These are phyloP conservation scores for Falco novaeseelandiae DNA, from an alignment of 2,797 vertebrate species.

Conservation along the genomic window DNA sequence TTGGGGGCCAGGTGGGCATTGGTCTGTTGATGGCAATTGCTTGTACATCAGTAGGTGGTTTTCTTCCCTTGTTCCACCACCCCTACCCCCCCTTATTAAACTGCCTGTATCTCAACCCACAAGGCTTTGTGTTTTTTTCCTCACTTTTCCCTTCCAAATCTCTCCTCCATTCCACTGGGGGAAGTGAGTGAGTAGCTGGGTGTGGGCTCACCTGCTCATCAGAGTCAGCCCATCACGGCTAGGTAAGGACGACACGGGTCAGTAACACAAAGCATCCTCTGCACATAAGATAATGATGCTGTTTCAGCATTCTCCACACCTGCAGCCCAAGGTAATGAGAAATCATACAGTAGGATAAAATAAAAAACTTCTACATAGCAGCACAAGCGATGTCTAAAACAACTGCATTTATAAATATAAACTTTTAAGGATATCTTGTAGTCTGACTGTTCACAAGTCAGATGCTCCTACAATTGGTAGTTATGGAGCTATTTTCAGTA, in stretches of 20 bases:
- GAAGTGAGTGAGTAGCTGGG: neutral
- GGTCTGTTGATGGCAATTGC: neutral
- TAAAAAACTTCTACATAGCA: neutral
- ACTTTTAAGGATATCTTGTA: neutral
- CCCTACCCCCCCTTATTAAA: too few relatives aligned
- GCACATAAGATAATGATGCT: neutral
- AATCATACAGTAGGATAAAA: neutral
- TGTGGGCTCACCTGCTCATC: neutral
- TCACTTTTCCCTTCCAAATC: neutral
- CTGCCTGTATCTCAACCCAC: neutral
- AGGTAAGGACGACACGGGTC: accelerated
- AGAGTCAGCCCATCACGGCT: neutral
- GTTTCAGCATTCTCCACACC: neutral
- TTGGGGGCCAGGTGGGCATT: neutral
- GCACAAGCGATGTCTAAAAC: neutral
- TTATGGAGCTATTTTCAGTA: neutral
- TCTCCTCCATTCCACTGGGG: neutral
- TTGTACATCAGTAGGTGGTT: neutral
- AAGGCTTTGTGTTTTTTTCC: neutral
- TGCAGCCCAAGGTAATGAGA: neutral
- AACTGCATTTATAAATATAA: neutral
- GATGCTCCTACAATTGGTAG: neutral
- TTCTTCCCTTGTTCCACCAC: neutral
- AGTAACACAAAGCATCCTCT: neutral
- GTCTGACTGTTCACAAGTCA: neutral